Evolutionary conservation across 2,888 invertebrate species (phyloP), one percentile per base, ranked within the genome.

Genomic region (Apantesis nais): DNA sequence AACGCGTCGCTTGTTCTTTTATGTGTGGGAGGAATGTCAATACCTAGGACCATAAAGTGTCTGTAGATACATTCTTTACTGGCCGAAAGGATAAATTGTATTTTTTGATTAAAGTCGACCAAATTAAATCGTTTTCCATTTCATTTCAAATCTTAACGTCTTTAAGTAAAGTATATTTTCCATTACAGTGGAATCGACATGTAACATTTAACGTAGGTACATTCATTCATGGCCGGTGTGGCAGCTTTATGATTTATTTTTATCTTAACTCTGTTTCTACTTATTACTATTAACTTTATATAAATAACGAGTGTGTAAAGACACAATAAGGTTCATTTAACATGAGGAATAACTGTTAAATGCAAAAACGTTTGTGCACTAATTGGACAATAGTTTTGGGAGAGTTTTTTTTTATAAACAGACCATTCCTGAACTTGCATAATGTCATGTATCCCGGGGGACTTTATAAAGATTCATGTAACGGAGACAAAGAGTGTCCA

Each of bases 11-110:
- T 16, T 48, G 60, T 52, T n/a, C 41, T 25, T 2, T 41, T 31
- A 63, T 60, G 68, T 69, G 52, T 52, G 11, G 67, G 68, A 73
- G 67, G 66, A 34, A 44, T 66, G 25, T 14, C 41, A 31, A 68
- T 73, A 44, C 16, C 31, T 70, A 62, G n/a, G 37, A 64, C 29
- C 29, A 16, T 67, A 37, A 34, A n/a, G n/a, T 31, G n/a, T 39
- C 37, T 62, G n/a, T 34, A 14, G 34, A 34, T 65, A n/a, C n/a
- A 31, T 34, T 19, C 2, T 16, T 34, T 22, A 31, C 34, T 61
- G 9, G 31, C 22, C 34, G 34, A 31, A 19, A 34, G 19, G 9
- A 31, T 7, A 37, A 39, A 37, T 11, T 22, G 8, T 22, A 11
- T 2, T 11, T 52, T n/a, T 9, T 11, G 2, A 22, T 48, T 8